These are phyloP conservation scores for Pemphigus obesinymphae DNA, from an alignment of 1,140 invertebrate genomes.

Conservation along the genomic window DNA sequence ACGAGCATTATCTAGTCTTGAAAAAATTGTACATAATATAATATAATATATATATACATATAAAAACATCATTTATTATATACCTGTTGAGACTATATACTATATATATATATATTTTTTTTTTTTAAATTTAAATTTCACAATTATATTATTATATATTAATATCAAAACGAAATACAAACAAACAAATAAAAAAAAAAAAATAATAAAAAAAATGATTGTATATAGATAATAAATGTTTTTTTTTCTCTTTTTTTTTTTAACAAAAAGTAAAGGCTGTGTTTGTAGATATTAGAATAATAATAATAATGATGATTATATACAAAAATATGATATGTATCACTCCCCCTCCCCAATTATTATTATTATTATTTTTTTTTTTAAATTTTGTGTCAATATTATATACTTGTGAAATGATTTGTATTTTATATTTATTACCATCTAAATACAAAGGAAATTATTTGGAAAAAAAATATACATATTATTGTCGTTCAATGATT, in stretches of 20 bases:
- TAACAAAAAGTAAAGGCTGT: conserved; percentile 38
- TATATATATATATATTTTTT: conserved; percentile 27
- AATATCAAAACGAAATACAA: background rate
- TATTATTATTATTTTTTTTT: conserved; percentile 25
- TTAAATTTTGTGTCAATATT: background rate
- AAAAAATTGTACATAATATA: conserved; percentile 23
- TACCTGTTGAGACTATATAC: conserved; percentile 17
- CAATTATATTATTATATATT: conserved; percentile 12
- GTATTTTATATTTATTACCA: conserved; percentile 23
- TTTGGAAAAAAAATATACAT: background rate
- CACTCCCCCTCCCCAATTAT: background rate
- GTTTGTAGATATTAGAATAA: conserved; percentile 33
- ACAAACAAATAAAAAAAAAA: background rate
- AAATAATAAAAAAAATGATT: background rate
- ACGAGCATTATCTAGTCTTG: conserved; percentile 39
- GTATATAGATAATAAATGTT: conserved; percentile 2
- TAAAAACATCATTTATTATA: background rate
- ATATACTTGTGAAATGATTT: background rate
- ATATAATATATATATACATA: background rate
- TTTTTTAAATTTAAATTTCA: conserved; percentile 12
- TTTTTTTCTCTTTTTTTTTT: conserved; percentile 37
- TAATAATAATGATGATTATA: background rate
- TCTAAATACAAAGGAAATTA: conserved; percentile 5
- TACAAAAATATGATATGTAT: too few species aligned
- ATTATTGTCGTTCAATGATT: background rate